phyloP scores from a whole-genome alignment of 2,888 invertebrate species.

The Sarcophaga subvicina region DNA sequence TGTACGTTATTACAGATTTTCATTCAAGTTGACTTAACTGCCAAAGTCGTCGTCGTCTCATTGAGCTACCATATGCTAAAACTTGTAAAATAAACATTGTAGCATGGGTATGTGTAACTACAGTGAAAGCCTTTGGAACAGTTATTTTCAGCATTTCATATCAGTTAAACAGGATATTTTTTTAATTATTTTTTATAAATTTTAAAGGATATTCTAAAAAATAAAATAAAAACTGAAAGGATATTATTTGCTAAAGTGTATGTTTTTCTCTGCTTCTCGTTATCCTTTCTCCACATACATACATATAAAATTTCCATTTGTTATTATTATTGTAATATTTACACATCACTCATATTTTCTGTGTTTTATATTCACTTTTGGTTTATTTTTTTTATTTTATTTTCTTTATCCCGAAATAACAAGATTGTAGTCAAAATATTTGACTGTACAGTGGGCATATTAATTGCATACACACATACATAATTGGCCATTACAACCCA shows the following conservation, averaged over 20 bases:
- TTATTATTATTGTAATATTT: conserved; percentile 52
- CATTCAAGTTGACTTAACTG: background rate
- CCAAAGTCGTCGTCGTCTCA: background rate
- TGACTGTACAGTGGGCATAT: conserved; percentile 23
- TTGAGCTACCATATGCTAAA: conserved; percentile 1
- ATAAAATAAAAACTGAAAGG: conserved; percentile 13
- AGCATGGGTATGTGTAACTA: background rate
- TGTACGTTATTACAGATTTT: conserved; percentile 1
- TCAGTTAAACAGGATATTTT: background rate
- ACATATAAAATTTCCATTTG: conserved; percentile 20
- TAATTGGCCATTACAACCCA: too few relatives aligned
- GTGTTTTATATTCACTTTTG: conserved; percentile 40
- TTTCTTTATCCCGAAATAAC: conserved; percentile 37
- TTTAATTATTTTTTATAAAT: background rate
- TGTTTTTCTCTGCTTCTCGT: background rate
- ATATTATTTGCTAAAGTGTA: conserved; percentile 59
- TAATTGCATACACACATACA: too few relatives aligned
- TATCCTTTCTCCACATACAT: background rate
- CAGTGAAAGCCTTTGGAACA: background rate
- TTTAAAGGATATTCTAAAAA: conserved; percentile 23
- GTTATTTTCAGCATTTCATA: background rate
- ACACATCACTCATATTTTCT: conserved; percentile 65
- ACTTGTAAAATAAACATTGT: conserved; percentile 10
- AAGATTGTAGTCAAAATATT: conserved; percentile 61
- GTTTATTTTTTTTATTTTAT: conserved; percentile 20